Base-by-base conservation (phyloP, 2,888 invertebrate genomes). In the Latrodectus hesperus region DNA sequence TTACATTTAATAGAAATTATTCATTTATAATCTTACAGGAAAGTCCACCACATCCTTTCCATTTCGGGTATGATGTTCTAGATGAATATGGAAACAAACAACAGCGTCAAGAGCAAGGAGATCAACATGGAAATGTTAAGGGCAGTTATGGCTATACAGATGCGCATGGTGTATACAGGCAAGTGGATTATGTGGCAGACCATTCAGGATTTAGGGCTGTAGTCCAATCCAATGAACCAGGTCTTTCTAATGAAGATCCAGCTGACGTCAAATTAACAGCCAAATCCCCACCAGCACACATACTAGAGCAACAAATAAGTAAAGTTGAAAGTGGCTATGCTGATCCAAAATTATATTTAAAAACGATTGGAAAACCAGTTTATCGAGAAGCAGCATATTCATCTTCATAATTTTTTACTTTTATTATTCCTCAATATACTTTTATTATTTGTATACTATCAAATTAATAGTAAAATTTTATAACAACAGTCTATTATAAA, bases 161-260 rank as follows among this genome's bases (percentile, higher is more conserved):
- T 12, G 88, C 87, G 1, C 70, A 84, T 17, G 89, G 90, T 1
- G 52, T 90, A 4, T 88, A 83, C 70, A 53, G 90, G 11, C 88
- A 83, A 6, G 90, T 90, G 6, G 76, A 89, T 26, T 90, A 90
- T 60, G 70, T 89, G 0, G 90, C 90, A 11, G 90, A 90, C 65
- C 86, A 86, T 68, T 71, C 88, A 6, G 90, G 90, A 10, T 90
- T 90, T 84, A 75, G 89, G 64, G 90, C 90, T 8, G 65, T 77
- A 0, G 88, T 90, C 1, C 78, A 65, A 12, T 72, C 86, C 38
- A 89, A 86, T 53, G 89, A 89, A 52, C 89, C 89, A 6, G 89
- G 89, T 17, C 38, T 84, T 5, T 65, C 83, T 2, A 75, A 79
- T 16, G 84, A 89, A 64, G 86, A 89, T 67, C 89, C 89, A 6